These are phyloP conservation scores for Oryzias sinensis DNA, from an alignment of 2,797 vertebrate species.

Conservation along the genomic window DNA sequence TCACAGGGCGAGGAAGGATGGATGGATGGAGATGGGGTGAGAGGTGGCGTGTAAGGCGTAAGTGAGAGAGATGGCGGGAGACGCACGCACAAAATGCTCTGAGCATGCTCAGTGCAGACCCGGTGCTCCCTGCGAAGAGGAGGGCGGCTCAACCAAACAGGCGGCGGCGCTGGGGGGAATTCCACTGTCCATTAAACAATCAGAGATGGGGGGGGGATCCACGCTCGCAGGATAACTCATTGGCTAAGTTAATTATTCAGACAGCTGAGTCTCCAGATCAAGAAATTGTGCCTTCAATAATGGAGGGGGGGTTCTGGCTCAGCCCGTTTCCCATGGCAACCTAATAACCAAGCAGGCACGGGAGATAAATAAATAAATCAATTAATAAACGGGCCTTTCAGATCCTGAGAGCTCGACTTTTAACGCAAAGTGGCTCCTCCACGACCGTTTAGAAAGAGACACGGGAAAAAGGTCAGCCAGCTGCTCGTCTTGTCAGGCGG, in stretches of 20 bases:
- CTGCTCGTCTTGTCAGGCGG: slow-evolving; percentile 58
- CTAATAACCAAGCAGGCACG: slow-evolving; percentile 81
- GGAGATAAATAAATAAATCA: slow-evolving; percentile 85
- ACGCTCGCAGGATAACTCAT: slow-evolving; percentile 80
- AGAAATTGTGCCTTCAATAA: slow-evolving; percentile 84
- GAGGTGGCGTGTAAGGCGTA: slow-evolving; percentile 65
- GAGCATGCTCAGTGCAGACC: slow-evolving; percentile 65
- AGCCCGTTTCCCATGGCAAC: slow-evolving; percentile 83
- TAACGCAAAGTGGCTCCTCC: slow-evolving; percentile 40
- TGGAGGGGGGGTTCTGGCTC: slow-evolving; percentile 71
- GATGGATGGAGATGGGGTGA: slow-evolving; percentile 64
- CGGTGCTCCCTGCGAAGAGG: slow-evolving; percentile 33
- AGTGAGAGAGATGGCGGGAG: slow-evolving; percentile 67
- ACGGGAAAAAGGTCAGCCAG: slow-evolving; percentile 68
- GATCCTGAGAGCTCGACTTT: slow-evolving; percentile 16
- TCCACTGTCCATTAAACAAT: slow-evolving; percentile 78
- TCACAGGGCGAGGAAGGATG: slow-evolving; percentile 19
- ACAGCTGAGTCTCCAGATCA: slow-evolving; percentile 82
- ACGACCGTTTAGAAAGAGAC: slow-evolving; percentile 43
- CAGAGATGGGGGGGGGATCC: slow-evolving; percentile 68
- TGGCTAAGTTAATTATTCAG: slow-evolving; percentile 83
- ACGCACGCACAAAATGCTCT: slow-evolving; percentile 45
- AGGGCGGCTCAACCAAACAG: slow-evolving; percentile 27
- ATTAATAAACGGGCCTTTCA: slow-evolving; percentile 79
- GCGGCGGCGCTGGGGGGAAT: slow-evolving; percentile 61